Evolutionary conservation across 2,797 vertebrate genomes (phyloP), one percentile per base, ranked within the genome.

Genomic region (Brachyrhaphis roseni): DNA sequence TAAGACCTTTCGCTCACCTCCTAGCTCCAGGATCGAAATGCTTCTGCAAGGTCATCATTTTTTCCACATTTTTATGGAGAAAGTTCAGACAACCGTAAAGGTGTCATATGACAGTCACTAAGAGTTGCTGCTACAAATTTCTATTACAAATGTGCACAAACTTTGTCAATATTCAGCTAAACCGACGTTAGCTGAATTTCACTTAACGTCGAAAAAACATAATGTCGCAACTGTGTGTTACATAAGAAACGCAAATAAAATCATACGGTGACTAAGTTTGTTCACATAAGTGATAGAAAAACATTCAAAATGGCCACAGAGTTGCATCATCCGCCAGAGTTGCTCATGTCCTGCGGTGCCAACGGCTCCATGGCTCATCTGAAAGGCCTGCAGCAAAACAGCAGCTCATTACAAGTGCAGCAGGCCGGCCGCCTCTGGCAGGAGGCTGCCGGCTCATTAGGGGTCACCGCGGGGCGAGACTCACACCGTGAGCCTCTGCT

Each of bases 341-440:
- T 2, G 79, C 82, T 80, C 75, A 3, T 79, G 86, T 84, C 86
- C 85, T 75, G 90, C 72, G 74, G 91, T 88, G 90, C 76, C 39
- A 84, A n/a, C 90, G 91, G 89, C 88, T 89, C 87, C 89, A 87
- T 89, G 90, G 91, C 91, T 93, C 92, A 91, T 93, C 88, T 82
- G 80, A 84, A 78, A 74, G 81, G 90, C 86, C 91, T 73, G 79
- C 62, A 88, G 92, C 88, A 79, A 86, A 86, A 82, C 87, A 86
- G 85, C 88, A 92, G 87, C 92, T 94, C 92, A 92, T 93, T 91
- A 94, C 90, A 83, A 88, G 85, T 79, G 82, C 84, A 83, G 89
- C 76, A 28, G 87, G 85, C 62, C 43, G 81, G 79, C 81, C 82
- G 90, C 85, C 84, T 84, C 78, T 83, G 87, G 82, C 90, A 72